Evolutionary conservation across 2,113 vertebrate genomes (phyloP), one percentile per base, ranked within the genome.

Genomic region (Pteropus alecto): DNA sequence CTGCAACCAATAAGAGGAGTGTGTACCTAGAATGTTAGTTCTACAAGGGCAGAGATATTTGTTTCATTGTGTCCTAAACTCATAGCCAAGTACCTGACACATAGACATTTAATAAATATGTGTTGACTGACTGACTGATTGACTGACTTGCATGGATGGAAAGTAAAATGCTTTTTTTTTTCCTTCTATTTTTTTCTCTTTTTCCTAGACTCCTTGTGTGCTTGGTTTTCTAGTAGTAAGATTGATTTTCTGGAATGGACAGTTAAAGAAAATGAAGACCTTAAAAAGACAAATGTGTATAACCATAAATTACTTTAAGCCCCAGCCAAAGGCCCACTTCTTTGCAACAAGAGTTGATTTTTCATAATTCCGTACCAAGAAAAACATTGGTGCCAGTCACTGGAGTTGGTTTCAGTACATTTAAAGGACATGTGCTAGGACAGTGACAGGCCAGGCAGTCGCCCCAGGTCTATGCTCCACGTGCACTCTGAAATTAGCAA

Each of bases 331-430:
- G 35, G n/a, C 56, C 46, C 73, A 48, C n/a, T 76, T 79, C 46
- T 73, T 90, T 93, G 58, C 46, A 89, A 65, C 84, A 89, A 86
- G 28, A 87, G 65, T 43, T 86, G 79, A 41, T 81, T 93, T 93
- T 90, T 67, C 60, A 51, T 65, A 85, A 77, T 94, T 61, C 77
- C 8, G 0, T 10, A 78, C 51, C 28, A 67, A 81, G 41, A 22
- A 30, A 90, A 13, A 6, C 70, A 61, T 71, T 41, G 54, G 10
- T 56, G 68, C 22, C 7, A 1, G 41, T 28, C 33, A n/a, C 5
- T 65, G 51, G 21, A 41, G 35, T 77, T 77, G 89, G 35, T 67
- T 33, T 88, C 58, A 48, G 65, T n/a, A 30, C 22, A 16, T 13
- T 28, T 61, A 24, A 51, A 67, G 2, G 6, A 38, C 38, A 3